Evolutionary conservation across 2,797 vertebrate genomes (phyloP).

Genomic region (Micrastur ruficollis): DNA sequence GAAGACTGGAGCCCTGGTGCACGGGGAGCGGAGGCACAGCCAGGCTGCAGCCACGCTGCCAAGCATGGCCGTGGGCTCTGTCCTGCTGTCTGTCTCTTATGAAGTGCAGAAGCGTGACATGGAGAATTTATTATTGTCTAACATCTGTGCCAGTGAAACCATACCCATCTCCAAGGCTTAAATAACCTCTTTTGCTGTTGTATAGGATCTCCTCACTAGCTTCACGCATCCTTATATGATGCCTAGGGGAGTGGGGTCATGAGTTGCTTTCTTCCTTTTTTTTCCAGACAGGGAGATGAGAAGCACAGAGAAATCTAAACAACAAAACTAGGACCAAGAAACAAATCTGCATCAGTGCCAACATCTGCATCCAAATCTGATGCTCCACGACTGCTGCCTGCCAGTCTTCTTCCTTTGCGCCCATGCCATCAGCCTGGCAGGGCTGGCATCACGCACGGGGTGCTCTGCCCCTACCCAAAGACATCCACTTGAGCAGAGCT

Average conservation of each 20-base stretch:
- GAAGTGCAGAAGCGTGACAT: not conserved
- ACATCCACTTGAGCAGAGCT: rapidly evolving
- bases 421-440: not conserved
- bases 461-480: not conserved
- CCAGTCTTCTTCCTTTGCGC: not conserved
- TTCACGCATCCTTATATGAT: not conserved
- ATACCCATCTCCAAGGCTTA: not conserved
- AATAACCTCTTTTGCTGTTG: not conserved
- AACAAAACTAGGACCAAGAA: not conserved
- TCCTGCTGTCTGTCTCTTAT: not conserved
- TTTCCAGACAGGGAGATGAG: not conserved
- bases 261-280: not conserved
- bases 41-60: rapidly evolving
- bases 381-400: not conserved
- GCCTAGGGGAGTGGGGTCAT: not conserved
- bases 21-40: not conserved
- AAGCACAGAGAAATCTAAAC: not conserved
- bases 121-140: not conserved
- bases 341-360: not conserved
- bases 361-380: not conserved
- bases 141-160: not conserved
- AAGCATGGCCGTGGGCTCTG: not conserved
- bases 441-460: rapidly evolving
- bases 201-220: not conserved
- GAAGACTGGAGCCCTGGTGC: not conserved